Base-by-base conservation (phyloP, 2,113 vertebrate genomes). In the Pluvianellus socialis region DNA sequence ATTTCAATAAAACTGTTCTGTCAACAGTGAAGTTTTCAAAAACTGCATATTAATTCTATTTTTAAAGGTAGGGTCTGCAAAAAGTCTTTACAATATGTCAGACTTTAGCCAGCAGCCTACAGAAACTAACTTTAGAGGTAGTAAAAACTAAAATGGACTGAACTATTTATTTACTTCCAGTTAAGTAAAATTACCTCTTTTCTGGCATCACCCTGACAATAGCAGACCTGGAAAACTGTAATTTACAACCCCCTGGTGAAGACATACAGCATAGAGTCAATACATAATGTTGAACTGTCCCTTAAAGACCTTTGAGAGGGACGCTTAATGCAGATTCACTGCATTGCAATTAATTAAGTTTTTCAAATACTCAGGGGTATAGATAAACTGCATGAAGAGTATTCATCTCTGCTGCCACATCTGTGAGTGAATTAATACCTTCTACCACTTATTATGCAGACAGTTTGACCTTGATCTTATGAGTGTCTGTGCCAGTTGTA, bases 401-500 rank as follows among this genome's bases (percentile, higher is more conserved):
- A 58, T 17, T 81, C 40, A 79, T 53, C 52, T 35, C 49, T 56
- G 71, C 59, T 1, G 4, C 85, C 59, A 83, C 63, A 73, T 90
- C 90, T 89, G 70, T 38, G 84, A 66, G 65, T 28, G 82, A 79
- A 90, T 82, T 74, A 73, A 88, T 89, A 4, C 40, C 59, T 72
- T 35, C 44, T 85, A 45, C 21, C 94, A 65, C 91, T 95, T 92
- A 86, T 83, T 82, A 80, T 84, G 70, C 83, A 73, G 93, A 73
- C 75, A 86, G 65, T 47, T 84, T 92, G 92, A 79, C 96, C 96
- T 97, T 97, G 97, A 88, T 92, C 90, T 96, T 86, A 77, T 70
- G 42, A 85, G 45, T 24, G 91, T 71, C 86, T 86, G 93, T 91
- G 87, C 42, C 94, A 87, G 76, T 24, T 28, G 28, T 70, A 50